Conservation (phyloP, 2,888 invertebrate species). For the Ametastegia equiseti region DNA sequence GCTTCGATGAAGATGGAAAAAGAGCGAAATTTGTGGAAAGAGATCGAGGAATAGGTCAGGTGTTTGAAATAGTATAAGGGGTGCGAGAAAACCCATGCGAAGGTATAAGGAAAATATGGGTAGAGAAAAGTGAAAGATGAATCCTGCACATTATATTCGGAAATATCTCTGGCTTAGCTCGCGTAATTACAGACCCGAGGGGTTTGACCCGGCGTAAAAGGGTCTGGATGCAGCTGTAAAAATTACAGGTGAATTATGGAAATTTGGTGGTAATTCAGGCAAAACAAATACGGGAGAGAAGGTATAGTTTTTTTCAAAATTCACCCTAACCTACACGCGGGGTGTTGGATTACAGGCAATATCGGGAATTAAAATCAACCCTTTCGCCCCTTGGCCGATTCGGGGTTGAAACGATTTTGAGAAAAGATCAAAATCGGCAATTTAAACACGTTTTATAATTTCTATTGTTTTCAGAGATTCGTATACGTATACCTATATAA, state of each 20-base stretch:
- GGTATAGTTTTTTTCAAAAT: slow-evolving; percentile 23
- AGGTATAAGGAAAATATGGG: neutral
- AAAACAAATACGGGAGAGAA: slow-evolving; percentile 46
- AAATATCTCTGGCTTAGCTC: slow-evolving; percentile 37
- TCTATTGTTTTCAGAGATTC: slow-evolving; percentile 43
- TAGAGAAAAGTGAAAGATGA: slow-evolving; percentile 16
- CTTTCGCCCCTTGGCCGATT: slow-evolving; percentile 20
- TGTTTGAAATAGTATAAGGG: slow-evolving; percentile 23
- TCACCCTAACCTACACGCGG: slow-evolving; percentile 36
- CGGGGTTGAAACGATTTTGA: neutral
- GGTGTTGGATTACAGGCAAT: slow-evolving; percentile 40
- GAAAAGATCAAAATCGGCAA: neutral
- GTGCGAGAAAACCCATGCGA: slow-evolving; percentile 3
- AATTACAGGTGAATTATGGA: slow-evolving; percentile 49
- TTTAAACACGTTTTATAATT: slow-evolving; percentile 29
- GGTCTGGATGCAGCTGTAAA: slow-evolving; percentile 47
- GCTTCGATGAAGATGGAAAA: neutral
- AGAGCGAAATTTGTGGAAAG: neutral
- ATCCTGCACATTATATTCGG: slow-evolving; percentile 25
- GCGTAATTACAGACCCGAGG: slow-evolving; percentile 7
- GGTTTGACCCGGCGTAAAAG: slow-evolving; percentile 38
- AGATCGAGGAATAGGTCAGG: slow-evolving; percentile 12
- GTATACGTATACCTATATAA: too few relatives aligned
- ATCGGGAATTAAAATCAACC: slow-evolving; percentile 48
- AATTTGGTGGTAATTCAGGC: slow-evolving; percentile 38